phyloP scores from a whole-genome alignment of 30 jellyfish, hydroid and myxozoan species.

The Aurelia aurita complex sp. Pacific region DNA sequence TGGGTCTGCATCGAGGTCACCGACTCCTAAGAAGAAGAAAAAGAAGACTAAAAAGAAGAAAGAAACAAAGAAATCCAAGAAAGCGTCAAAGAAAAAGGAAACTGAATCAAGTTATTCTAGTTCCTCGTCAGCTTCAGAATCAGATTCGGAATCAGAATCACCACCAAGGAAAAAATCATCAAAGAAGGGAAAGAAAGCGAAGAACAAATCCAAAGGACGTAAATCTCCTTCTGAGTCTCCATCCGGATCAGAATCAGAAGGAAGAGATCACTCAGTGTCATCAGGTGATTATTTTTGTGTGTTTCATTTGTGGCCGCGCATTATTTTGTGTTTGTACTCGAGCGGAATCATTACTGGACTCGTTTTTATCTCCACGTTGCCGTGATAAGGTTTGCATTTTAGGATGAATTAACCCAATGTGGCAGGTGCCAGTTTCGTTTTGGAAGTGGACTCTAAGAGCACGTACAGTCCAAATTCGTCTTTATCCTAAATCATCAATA shows the following conservation, averaged over 20 bases:
- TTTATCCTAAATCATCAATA: too few relatives aligned
- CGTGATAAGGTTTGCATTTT: too few relatives aligned
- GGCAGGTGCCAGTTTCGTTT: too few relatives aligned
- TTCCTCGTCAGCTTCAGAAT: conserved; percentile 47
- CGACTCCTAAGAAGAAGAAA: conserved; percentile 43
- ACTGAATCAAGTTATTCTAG: conserved; percentile 52
- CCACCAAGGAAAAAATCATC: conserved; percentile 48
- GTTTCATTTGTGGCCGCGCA: too few relatives aligned
- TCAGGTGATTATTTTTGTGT: too few relatives aligned
- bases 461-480: too few relatives aligned
- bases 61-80: conserved; percentile 16
- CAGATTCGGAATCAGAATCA: conserved; percentile 42
- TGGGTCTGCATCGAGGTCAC: conserved; percentile 39
- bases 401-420: too few relatives aligned
- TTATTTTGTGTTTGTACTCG: too few relatives aligned
- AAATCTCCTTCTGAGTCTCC: neutral
- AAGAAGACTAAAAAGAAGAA: conserved; percentile 58
- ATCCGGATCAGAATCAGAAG: conserved; percentile 28
- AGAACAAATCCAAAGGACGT: conserved; percentile 4
- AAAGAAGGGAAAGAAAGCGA: conserved; percentile 23
- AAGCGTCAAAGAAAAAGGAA: conserved; percentile 27
- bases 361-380: too few relatives aligned
- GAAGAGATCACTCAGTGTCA: too few relatives aligned
- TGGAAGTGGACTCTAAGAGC: too few relatives aligned
- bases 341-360: too few relatives aligned